A percentile compares a stretch with the other conserved stretches of the same genome.
These are phyloP conservation scores for Cantharis nigra DNA, from an alignment of 2,888 invertebrate genomes.

Conservation along the genomic window DNA sequence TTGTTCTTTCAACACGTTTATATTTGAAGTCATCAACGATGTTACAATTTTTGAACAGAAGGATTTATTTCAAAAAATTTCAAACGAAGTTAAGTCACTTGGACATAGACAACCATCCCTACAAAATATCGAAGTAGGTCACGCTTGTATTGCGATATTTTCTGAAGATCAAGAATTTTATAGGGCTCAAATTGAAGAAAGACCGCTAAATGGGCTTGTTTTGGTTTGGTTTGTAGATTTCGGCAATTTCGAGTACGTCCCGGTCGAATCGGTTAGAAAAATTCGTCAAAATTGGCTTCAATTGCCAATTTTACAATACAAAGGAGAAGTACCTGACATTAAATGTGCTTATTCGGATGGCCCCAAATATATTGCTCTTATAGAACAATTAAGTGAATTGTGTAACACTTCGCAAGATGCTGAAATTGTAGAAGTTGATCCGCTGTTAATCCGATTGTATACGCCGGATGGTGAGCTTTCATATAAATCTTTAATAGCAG, in stretches of 20 bases:
- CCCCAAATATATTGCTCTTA: conserved; percentile 11
- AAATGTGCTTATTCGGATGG: conserved; percentile 23
- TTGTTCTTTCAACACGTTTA: conserved; percentile 40
- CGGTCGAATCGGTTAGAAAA: conserved; percentile 56
- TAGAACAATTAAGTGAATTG: conserved; percentile 36
- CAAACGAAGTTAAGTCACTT: conserved; percentile 58
- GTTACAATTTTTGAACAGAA: conserved; percentile 48
- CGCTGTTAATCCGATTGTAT: conserved; percentile 42
- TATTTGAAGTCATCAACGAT: conserved; percentile 32
- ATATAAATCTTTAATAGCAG: conserved; percentile 42
- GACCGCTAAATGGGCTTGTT: conserved; percentile 51
- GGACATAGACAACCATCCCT: conserved; percentile 56
- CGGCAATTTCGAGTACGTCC: conserved; percentile 66
- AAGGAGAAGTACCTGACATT: conserved; percentile 55
- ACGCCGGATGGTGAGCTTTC: conserved; percentile 37
- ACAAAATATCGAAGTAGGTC: conserved; percentile 56
- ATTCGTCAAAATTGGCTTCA: conserved; percentile 58
- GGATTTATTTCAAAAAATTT: conserved; percentile 58
- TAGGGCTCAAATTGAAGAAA: conserved; percentile 65
- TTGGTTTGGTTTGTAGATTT: conserved; percentile 76
- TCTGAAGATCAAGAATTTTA: conserved; percentile 71
- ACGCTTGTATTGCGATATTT: conserved; percentile 68
- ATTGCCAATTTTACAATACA: conserved; percentile 60
- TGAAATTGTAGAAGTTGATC: conserved; percentile 37
- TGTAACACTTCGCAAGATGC: conserved; percentile 34